Conservation (phyloP, 2,113 vertebrate genomes). For the Thinocorus orbignyianus region DNA sequence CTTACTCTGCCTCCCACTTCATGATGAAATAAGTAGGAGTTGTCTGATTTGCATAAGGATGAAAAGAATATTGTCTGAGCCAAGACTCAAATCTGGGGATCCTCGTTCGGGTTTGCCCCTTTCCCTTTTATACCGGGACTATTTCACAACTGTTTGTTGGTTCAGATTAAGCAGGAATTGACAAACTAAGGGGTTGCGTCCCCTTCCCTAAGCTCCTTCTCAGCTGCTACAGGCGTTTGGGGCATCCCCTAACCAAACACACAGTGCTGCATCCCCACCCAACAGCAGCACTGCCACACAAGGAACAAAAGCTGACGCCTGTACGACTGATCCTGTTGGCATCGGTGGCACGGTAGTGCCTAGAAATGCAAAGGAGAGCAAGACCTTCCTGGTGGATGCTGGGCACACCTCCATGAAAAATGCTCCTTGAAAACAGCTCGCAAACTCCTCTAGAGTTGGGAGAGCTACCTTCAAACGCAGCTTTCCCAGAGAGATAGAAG, state of each 20-base stretch:
- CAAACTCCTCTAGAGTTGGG: not conserved
- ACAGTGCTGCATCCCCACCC: not conserved
- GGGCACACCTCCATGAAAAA: not conserved
- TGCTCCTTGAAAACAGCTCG: not conserved
- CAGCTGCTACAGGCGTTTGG: rapidly evolving
- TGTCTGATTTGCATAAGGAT: constrained; percentile 54
- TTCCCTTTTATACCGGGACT: not conserved
- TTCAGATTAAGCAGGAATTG: not conserved
- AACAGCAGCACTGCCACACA: not conserved
- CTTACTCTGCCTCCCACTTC: constrained; percentile 28
- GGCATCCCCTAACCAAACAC: not conserved
- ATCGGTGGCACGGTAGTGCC: rapidly evolving
- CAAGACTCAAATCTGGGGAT: not conserved
- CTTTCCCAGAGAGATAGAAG: not conserved
- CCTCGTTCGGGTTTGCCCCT: not conserved
- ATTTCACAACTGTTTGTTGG: not conserved
- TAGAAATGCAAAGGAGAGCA: not conserved
- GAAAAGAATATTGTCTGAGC: not conserved
- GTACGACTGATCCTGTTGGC: not conserved
- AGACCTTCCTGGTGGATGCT: not conserved
- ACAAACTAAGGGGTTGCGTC: not conserved
- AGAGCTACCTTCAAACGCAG: not conserved
- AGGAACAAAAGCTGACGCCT: not conserved
- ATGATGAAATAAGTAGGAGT: constrained; percentile 49
- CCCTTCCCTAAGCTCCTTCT: not conserved